Evolutionary conservation across 2,797 vertebrate species (phyloP), one percentile per base, ranked within the genome.

Genomic region (Rhynchotus rufescens): DNA sequence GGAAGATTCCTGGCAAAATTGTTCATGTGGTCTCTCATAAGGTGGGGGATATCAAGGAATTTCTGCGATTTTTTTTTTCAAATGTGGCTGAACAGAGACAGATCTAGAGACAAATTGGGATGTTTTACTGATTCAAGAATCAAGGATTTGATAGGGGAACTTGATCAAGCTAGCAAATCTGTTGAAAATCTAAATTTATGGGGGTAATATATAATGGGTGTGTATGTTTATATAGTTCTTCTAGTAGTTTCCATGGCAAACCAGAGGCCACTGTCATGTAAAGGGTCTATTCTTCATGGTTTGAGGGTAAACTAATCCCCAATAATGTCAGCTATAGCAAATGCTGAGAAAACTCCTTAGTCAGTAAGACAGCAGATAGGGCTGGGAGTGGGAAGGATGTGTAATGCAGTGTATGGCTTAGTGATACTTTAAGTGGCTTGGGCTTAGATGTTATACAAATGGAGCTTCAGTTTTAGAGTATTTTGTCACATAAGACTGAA

Each of bases 91-190:
- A 71, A n/a, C 4, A 77, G 19, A n/a, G 21, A 21, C 16, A 66
- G 52, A 73, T 45, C 14, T 8, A 36, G 30, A 38, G 17, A 68
- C 12, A 65, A 51, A 34, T 5, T 8, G 10, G n/a, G 38, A 10
- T 2, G 0, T 45, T 79, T 51, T 65, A 28, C 9, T 76, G 67
- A 17, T 80, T 59, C 56, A 28, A 66, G 62, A n/a, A 30, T 20
- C 0, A 1, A 51, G 56, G 28, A 16, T 36, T 10, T 0, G 1
- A 47, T 25, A 45, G 32, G 40, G 10, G 22, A 74, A 66, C 5
- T 6, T 15, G 12, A 14, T 40, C 19, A n/a, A 47, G 20, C 1
- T 73, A 44, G 71, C 11, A 65, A 23, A 72, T 15, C 54, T 72
- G 28, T 44, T 87, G 68, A 66, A 76, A 85, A 77, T 5, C 7